phyloP scores from a whole-genome alignment of 1,140 invertebrate species.

The Augochlora pura region DNA sequence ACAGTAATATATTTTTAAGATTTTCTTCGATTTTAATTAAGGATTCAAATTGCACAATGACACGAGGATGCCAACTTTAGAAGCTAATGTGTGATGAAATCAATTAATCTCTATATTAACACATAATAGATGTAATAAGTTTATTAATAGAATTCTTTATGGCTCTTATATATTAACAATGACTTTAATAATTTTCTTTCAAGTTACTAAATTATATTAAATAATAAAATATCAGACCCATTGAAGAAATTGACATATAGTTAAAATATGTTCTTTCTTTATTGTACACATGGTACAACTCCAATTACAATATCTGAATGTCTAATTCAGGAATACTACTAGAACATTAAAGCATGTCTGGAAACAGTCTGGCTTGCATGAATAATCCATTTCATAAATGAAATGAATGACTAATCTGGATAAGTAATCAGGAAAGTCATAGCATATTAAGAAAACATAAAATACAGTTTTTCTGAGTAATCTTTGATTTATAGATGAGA shows the following conservation, averaged over 20 bases:
- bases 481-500: neutral
- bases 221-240: neutral
- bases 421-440: neutral
- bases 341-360: neutral
- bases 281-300: too few relatives aligned
- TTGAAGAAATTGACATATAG: constrained; percentile 24
- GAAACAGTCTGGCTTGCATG: neutral
- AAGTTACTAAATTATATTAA: neutral
- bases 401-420: constrained; percentile 1
- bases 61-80: constrained; percentile 23
- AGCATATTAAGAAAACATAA: neutral
- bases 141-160: too few relatives aligned
- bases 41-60: constrained; percentile 24
- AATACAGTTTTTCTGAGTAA: neutral
- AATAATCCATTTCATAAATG: neutral
- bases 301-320: neutral
- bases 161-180: too few relatives aligned
- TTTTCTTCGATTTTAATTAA: constrained; percentile 22
- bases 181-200: too few relatives aligned
- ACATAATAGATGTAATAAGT: too few relatives aligned
- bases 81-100: constrained; percentile 12
- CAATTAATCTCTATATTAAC: neutral
- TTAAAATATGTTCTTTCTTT: constrained; percentile 9
- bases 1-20: constrained; percentile 5
- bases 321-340: neutral